Conservation (phyloP, 2,888 invertebrate species). For the Xestobium rufovillosum region DNA sequence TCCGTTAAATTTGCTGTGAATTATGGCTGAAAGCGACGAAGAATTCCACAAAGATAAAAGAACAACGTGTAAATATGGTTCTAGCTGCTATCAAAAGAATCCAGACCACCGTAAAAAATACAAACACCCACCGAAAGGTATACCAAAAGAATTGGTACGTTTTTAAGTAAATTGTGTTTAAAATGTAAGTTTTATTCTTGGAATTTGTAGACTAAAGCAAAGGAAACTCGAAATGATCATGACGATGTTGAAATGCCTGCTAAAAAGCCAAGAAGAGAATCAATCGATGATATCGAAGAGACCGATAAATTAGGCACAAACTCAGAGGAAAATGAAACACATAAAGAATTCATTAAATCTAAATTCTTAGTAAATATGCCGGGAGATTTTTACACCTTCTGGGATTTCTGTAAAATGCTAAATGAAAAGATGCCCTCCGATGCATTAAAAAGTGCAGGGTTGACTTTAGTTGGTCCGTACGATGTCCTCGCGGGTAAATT, state of each 20-base stretch:
- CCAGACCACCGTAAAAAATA: slow-evolving; percentile 62
- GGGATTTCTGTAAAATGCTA: slow-evolving; percentile 61
- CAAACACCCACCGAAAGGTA: slow-evolving; percentile 62
- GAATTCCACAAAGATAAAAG: slow-evolving; percentile 38
- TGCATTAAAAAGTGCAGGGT: slow-evolving; percentile 57
- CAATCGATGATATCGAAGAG: slow-evolving; percentile 30
- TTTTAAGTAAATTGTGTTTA: slow-evolving; percentile 8
- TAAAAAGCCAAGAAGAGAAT: slow-evolving; percentile 8
- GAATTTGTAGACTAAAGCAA: too few species aligned
- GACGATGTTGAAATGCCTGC: slow-evolving; percentile 3
- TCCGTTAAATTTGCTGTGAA: too few species aligned
- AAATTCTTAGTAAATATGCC: slow-evolving; percentile 84
- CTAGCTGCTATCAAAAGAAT: slow-evolving; percentile 77
- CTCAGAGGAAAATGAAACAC: slow-evolving; percentile 26
- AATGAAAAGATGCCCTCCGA: slow-evolving; percentile 51
- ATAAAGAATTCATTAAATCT: slow-evolving; percentile 54
- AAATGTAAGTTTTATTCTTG: too few species aligned
- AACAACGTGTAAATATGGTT: slow-evolving; percentile 67
- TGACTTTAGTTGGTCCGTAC: slow-evolving; percentile 79
- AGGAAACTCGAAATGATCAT: slow-evolving; percentile 1
- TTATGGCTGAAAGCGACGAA: slow-evolving; percentile 12
- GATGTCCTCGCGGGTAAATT: slow-evolving; percentile 64
- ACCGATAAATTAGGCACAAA: slow-evolving; percentile 25
- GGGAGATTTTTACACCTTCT: slow-evolving; percentile 79
- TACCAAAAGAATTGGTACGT: slow-evolving; percentile 21